Conservation (phyloP, 2,888 invertebrate species). For the Phanerotoma sp. region DNA sequence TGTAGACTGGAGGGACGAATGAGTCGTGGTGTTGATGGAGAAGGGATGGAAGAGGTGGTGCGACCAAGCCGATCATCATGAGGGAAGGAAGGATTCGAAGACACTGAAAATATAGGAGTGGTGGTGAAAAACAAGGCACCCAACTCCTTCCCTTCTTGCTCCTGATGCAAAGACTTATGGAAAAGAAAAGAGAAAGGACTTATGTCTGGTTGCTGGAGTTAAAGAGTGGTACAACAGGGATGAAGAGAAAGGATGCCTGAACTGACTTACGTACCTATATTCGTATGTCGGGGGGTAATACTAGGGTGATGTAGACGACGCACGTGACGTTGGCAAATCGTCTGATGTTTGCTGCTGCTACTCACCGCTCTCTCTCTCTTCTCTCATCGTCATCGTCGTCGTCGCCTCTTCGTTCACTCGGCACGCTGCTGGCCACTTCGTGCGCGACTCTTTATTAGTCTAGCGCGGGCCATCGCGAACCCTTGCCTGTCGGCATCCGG, state of each 20-base stretch:
- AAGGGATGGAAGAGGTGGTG: constrained; percentile 26
- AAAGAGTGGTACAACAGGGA: too few relatives aligned
- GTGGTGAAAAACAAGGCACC: constrained; percentile 32
- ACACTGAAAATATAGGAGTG: constrained; percentile 26
- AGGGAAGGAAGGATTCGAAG: constrained; percentile 23
- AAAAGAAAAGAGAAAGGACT: constrained; percentile 17
- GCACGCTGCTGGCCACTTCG: constrained; percentile 42
- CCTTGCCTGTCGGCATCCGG: constrained; percentile 44
- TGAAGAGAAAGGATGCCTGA: constrained; percentile 22
- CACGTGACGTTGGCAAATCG: constrained; percentile 53
- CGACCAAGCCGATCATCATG: constrained; percentile 12
- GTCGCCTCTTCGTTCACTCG: constrained; percentile 37
- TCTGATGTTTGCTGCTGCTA: constrained; percentile 32
- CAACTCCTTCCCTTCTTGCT: constrained; percentile 3
- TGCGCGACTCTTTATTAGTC: constrained; percentile 56
- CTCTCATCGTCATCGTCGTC: constrained; percentile 41
- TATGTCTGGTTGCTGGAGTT: not conserved
- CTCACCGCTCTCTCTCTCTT: constrained; percentile 26
- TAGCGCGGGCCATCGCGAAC: constrained; percentile 55
- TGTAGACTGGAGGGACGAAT: constrained; percentile 46
- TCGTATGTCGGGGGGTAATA: constrained; percentile 44
- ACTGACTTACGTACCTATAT: constrained; percentile 44
- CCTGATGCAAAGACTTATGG: constrained; percentile 23
- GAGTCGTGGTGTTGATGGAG: constrained; percentile 30
- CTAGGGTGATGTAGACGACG: constrained; percentile 49